These are phyloP conservation scores for Styela clava DNA, from an alignment of 23 tunicate species.

Conservation along the genomic window DNA sequence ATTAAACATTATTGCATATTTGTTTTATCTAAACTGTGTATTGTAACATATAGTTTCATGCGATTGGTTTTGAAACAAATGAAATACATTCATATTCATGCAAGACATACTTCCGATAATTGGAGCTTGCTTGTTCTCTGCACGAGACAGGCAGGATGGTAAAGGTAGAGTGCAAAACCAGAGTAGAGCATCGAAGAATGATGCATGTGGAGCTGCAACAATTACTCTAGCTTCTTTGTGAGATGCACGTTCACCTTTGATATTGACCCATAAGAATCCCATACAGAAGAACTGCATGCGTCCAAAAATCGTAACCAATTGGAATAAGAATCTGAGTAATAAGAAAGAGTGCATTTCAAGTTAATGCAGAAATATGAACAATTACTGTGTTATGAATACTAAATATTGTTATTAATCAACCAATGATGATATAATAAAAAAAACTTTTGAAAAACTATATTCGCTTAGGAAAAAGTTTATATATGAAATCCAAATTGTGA, in stretches of 20 bases:
- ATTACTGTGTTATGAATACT: not conserved
- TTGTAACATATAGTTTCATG: no score
- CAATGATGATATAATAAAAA: no score
- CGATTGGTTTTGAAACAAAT: no score
- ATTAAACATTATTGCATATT: no score
- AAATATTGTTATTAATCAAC: no score
- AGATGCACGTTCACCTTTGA: conserved; percentile 48
- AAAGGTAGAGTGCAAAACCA: conserved; percentile 38
- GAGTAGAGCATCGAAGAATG: conserved; percentile 39
- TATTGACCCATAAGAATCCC: conserved; percentile 49
- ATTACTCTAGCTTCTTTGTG: conserved; percentile 40
- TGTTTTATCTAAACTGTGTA: no score
- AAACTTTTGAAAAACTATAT: no score
- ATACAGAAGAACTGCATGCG: conserved; percentile 29
- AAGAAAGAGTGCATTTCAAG: not conserved
- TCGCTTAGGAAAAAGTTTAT: no score
- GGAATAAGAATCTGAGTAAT: conserved; percentile 12
- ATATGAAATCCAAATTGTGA: no score
- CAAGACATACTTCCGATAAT: conserved; percentile 38
- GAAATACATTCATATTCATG: no score
- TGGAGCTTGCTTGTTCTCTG: conserved; percentile 43
- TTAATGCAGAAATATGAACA: not conserved
- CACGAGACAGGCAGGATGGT: conserved; percentile 54
- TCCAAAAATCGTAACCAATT: conserved; percentile 26
- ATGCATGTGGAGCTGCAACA: conserved; percentile 66